Evolutionary conservation across 2,888 invertebrate genomes (phyloP).

Genomic region (Phorcus lineatus): DNA sequence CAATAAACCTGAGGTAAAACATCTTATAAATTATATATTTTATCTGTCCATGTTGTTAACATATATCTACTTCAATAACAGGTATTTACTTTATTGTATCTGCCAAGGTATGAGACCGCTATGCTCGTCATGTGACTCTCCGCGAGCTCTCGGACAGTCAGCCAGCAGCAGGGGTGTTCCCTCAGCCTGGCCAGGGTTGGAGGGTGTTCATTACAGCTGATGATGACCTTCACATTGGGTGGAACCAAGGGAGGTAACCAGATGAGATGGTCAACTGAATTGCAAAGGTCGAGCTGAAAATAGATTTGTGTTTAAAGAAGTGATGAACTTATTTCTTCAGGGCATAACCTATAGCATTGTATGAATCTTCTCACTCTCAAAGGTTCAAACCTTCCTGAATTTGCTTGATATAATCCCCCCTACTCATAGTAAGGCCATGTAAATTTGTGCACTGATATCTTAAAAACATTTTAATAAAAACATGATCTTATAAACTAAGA

Average conservation of each 20-base stretch:
- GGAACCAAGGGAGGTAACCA: constrained; percentile 68
- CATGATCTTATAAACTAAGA: no score
- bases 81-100: constrained; percentile 63
- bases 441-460: no score
- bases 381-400: no score
- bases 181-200: constrained; percentile 55
- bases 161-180: constrained; percentile 49
- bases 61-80: no score
- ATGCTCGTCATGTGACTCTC: constrained; percentile 49
- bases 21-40: no score
- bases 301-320: not conserved
- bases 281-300: constrained; percentile 52
- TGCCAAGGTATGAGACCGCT: constrained; percentile 51
- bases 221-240: constrained; percentile 58
- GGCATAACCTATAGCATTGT: no score
- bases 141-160: constrained; percentile 47
- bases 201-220: constrained; percentile 59
- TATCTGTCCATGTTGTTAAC: no score
- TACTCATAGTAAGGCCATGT: no score
- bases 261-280: constrained; percentile 49
- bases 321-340: not conserved
- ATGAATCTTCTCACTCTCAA: no score
- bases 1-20: no score
- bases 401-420: no score
- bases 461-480: no score